Evolutionary conservation across 1,140 invertebrate species (phyloP), one percentile per base, ranked within the genome.

Genomic region (Tyrophagus putrescentiae): DNA sequence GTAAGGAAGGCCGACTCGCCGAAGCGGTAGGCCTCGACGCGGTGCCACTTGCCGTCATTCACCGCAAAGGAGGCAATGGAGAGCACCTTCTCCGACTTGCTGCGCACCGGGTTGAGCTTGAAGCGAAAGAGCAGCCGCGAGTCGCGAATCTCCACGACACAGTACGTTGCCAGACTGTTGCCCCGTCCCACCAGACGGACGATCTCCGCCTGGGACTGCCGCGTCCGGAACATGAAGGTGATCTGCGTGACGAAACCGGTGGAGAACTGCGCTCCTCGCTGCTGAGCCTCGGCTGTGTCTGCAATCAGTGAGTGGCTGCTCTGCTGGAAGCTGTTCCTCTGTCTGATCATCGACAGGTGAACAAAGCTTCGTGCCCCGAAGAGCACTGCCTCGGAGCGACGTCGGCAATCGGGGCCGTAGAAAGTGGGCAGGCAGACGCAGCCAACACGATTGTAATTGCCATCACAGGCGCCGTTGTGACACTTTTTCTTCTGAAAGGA

Each of bases 11-110:
- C 90, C 4, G 89, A 87, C 33, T 87, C 91, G 32, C 93, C 92
- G 65, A 89, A 91, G 60, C 93, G 79, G 13, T 71, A 72, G 0
- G 79, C 76, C 63, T 84, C 79, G 0, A 91, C 88, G 9, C 85
- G 87, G 70, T 98, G 94, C 93, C 93, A 97, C 67, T 94, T 88
- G 9, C 94, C 93, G 73, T 98, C 91, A 69, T 92, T 87, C 1
- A 95, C 89, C 1, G 82, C 78, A n/a, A 93, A 82, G 28, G 86
- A 81, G 58, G 84, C 87, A 7, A 97, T 74, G 83, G 87, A 90
- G 57, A 96, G 82, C 69, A 88, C 84, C 67, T 82, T 79, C 71
- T 94, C 86, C 72, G 91, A 85, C 39, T 54, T 54, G 44, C 61
- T 59, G 62, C 86, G 77, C 62, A 89, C 72, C 23, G 86, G 91